A percentile compares a stretch with the other conserved stretches of the same genome.
phyloP scores from a whole-genome alignment of 2,113 vertebrate genomes.

The Phaethornis superciliosus region DNA sequence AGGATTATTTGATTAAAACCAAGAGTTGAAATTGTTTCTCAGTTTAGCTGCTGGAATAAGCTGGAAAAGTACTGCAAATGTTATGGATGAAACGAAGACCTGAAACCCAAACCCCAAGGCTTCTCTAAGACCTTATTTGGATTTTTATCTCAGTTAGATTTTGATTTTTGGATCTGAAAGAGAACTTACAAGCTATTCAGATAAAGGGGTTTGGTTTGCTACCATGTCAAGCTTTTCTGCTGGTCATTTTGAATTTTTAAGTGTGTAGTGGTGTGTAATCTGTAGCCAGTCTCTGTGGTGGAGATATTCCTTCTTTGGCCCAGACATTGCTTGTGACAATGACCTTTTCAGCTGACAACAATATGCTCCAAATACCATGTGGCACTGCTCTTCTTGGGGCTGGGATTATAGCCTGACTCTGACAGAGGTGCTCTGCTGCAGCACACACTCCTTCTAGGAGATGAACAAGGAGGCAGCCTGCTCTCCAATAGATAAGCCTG shows the following conservation, averaged over 20 bases:
- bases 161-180: slow-evolving; percentile 11
- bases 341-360: not conserved
- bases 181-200: not conserved
- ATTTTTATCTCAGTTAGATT: slow-evolving; percentile 26
- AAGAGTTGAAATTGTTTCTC: not conserved
- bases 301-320: not conserved
- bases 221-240: not conserved
- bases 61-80: not conserved
- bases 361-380: not conserved
- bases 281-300: not conserved
- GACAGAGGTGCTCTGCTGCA: not conserved
- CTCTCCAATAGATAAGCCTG: not conserved
- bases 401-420: not conserved
- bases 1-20: slow-evolving; percentile 34
- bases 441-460: not conserved
- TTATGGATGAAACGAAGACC: slow-evolving; percentile 30
- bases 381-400: not conserved
- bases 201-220: not conserved
- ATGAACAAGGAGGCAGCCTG: not conserved
- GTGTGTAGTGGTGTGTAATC: not conserved
- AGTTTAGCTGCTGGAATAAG: not conserved
- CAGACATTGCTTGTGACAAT: not conserved
- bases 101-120: not conserved
- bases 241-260: not conserved
- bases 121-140: slow-evolving; percentile 2